Percentiles rank a stretch among this genome's conserved stretches.
These are phyloP conservation scores for Myxocyprinus asiaticus DNA, from an alignment of 2,113 vertebrate genomes.

Conservation along the genomic window DNA sequence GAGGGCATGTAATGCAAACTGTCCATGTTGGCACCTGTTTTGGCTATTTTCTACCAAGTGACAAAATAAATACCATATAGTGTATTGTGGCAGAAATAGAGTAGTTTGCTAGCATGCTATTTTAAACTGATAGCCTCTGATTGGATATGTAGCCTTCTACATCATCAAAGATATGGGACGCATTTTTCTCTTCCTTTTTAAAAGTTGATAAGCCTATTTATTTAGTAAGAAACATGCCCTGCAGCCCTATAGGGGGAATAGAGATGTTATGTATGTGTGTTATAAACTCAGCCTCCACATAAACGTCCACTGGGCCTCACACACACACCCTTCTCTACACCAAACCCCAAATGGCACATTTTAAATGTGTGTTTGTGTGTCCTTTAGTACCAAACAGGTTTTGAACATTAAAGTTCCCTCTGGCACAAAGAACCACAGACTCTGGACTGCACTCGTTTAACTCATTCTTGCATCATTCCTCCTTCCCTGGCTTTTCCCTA, in stretches of 20 bases:
- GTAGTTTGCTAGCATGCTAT: no score
- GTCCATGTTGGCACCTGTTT: no score
- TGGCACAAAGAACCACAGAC: neutral
- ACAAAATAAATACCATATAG: no score
- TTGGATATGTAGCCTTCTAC: no score
- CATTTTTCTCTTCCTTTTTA: no score
- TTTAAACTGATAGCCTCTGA: no score
- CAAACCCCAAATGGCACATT: neutral
- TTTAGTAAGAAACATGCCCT: neutral
- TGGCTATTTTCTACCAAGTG: no score
- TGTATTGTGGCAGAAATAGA: no score
- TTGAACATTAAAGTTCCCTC: slow-evolving; percentile 26
- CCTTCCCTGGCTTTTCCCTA: neutral
- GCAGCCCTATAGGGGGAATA: no score
- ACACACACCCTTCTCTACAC: neutral
- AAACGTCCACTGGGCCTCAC: neutral
- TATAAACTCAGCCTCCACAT: neutral
- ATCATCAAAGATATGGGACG: no score
- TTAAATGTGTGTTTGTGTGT: neutral
- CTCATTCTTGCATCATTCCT: slow-evolving; percentile 27
- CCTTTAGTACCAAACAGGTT: slow-evolving; percentile 1
- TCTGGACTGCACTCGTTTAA: slow-evolving; percentile 18
- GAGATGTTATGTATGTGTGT: neutral
- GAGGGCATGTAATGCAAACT: no score
- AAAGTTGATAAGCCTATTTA: no score